A percentile compares a stretch with the other conserved stretches of the same genome.
Conservation (phyloP, 2,797 vertebrate genomes). For the Lycodopsis pacificus region DNA sequence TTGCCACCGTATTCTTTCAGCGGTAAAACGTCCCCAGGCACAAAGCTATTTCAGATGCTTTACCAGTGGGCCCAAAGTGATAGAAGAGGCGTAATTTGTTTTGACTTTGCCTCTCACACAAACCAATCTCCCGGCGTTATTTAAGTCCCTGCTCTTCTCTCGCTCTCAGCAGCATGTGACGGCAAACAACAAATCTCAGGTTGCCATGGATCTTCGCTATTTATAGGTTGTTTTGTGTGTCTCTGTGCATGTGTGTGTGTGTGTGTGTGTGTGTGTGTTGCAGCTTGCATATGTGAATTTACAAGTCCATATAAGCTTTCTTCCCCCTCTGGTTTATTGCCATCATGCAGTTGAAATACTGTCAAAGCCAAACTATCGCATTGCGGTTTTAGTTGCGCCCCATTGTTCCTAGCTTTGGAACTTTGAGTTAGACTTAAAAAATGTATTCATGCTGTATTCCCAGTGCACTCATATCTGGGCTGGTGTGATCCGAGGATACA, state of each 20-base stretch:
- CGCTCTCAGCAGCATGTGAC: conserved; percentile 76
- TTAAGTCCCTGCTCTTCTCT: conserved; percentile 77
- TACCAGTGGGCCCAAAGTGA: conserved; percentile 78
- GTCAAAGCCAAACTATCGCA: conserved; percentile 61
- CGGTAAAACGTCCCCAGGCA: conserved; percentile 80
- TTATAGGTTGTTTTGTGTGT: conserved; percentile 69
- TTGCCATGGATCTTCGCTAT: conserved; percentile 82
- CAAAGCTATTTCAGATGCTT: conserved; percentile 84
- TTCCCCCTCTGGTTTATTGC: conserved; percentile 49
- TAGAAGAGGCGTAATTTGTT: conserved; percentile 86
- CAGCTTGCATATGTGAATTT: conserved; percentile 19
- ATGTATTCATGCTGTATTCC: conserved; percentile 76
- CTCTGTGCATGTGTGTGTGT: neutral
- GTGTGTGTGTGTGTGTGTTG: neutral
- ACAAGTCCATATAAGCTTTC: conserved; percentile 7
- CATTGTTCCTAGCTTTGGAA: conserved; percentile 63
- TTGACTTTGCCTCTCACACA: conserved; percentile 82
- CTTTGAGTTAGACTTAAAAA: conserved; percentile 72
- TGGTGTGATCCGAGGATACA: conserved; percentile 67
- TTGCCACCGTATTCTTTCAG: conserved; percentile 76
- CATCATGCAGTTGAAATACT: conserved; percentile 56
- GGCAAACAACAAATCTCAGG: conserved; percentile 82
- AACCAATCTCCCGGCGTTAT: conserved; percentile 83
- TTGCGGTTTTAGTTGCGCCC: conserved; percentile 48
- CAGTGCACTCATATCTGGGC: conserved; percentile 74